These are phyloP conservation scores for Notolabrus celidotus DNA, from an alignment of 2,797 vertebrate genomes.

Conservation along the genomic window DNA sequence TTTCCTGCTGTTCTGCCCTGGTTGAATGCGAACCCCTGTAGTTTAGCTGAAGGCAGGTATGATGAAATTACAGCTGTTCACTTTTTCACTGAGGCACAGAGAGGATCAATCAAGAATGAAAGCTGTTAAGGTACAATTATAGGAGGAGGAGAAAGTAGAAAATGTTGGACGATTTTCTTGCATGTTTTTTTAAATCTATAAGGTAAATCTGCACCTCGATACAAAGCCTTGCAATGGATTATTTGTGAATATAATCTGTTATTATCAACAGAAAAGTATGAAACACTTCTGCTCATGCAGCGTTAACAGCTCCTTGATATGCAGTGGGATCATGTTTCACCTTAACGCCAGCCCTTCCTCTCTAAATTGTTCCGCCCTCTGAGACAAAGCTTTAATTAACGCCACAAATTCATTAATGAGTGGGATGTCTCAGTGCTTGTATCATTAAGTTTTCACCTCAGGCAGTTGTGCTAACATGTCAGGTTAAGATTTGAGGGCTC, in stretches of 20 bases:
- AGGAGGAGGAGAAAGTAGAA: no score
- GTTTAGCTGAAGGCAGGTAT: slow-evolving; percentile 22
- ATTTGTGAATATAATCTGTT: no score
- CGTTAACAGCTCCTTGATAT: neutral
- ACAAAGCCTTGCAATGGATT: no score
- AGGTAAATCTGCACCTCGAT: no score
- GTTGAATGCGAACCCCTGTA: slow-evolving; percentile 18
- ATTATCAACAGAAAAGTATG: no score
- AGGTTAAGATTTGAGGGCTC: slow-evolving; percentile 1
- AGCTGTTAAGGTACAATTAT: slow-evolving; percentile 8
- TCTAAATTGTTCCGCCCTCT: slow-evolving; percentile 1
- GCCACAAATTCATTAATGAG: slow-evolving; percentile 36
- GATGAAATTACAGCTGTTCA: slow-evolving; percentile 32
- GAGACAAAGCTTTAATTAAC: slow-evolving; percentile 43
- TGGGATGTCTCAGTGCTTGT: slow-evolving; percentile 1
- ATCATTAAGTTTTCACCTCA: slow-evolving; percentile 33
- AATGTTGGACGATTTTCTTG: no score
- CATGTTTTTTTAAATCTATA: no score
- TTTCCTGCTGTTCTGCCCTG: slow-evolving; percentile 13
- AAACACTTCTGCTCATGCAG: neutral
- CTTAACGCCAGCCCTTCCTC: neutral
- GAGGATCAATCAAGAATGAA: slow-evolving; percentile 20
- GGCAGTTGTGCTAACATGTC: slow-evolving; percentile 9
- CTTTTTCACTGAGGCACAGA: slow-evolving; percentile 12
- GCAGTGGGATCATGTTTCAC: neutral